Conservation (phyloP, 1,140 invertebrate genomes). For the Brachionus paranguensis region DNA sequence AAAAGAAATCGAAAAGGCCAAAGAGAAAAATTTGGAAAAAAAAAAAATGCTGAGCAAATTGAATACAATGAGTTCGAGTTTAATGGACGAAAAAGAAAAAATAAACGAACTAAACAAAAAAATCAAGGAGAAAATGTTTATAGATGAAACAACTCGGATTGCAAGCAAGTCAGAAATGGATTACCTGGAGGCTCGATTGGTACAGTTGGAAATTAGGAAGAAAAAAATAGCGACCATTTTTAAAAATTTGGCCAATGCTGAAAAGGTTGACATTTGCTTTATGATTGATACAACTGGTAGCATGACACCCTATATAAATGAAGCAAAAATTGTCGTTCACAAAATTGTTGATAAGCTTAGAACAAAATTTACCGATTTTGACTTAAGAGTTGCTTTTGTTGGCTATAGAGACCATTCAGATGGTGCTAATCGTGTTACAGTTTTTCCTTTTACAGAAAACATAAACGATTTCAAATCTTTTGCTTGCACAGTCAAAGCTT, state of each 20-base stretch:
- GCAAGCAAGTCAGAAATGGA: not conserved
- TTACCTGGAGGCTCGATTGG: not conserved
- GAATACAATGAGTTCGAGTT: not conserved
- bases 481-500: not conserved
- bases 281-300: slow-evolving; percentile 18
- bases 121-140: not conserved
- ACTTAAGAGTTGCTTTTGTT: not conserved
- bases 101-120: not conserved
- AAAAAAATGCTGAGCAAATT: not conserved
- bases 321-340: not conserved
- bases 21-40: not conserved
- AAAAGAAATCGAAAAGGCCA: not conserved
- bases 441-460: slow-evolving; percentile 10
- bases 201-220: not conserved
- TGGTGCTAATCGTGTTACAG: not conserved
- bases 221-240: not conserved
- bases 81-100: not conserved
- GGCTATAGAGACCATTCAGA: not conserved
- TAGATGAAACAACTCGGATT: not conserved
- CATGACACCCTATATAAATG: not conserved
- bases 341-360: not conserved
- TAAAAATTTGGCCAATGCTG: not conserved
- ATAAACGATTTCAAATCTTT: not conserved
- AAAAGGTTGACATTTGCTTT: slow-evolving; percentile 30
- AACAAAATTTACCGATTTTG: not conserved